phyloP scores from a whole-genome alignment of 1,140 invertebrate genomes.

The Ephestia elutella region DNA sequence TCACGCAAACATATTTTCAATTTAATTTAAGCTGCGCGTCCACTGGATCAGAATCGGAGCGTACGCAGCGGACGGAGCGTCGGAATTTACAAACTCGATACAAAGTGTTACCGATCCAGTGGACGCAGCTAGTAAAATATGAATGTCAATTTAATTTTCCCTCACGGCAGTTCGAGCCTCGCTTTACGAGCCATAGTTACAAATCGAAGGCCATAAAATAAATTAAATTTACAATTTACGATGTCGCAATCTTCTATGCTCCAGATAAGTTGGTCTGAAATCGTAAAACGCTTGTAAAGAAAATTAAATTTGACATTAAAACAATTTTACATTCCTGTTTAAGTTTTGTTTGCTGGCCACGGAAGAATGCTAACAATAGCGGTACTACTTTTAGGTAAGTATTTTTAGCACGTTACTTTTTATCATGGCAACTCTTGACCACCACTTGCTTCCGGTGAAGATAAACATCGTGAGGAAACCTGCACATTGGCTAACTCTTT shows the following conservation, averaged over 20 bases:
- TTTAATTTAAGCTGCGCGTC: no score
- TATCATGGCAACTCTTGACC: no score
- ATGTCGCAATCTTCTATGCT: conserved; percentile 38
- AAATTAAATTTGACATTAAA: conserved; percentile 36
- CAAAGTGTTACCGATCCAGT: no score
- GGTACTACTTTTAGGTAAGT: conserved; percentile 13
- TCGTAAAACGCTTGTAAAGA: conserved; percentile 40
- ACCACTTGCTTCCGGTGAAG: no score
- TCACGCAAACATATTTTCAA: no score
- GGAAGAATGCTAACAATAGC: conserved; percentile 10
- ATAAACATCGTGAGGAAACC: no score
- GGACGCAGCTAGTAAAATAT: no score
- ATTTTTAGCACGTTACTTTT: background rate
- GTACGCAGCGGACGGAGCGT: no score
- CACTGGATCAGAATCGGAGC: no score
- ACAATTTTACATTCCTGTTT: conserved; percentile 15
- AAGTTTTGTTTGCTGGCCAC: conserved; percentile 1
- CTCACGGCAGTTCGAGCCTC: background rate
- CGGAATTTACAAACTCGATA: no score
- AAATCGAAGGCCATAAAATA: conserved; percentile 25
- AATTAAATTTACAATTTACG: conserved; percentile 40
- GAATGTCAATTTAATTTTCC: background rate
- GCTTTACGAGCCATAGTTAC: conserved; percentile 1
- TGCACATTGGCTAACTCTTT: no score
- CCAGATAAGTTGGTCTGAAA: conserved; percentile 26